Conservation (phyloP, 2,797 vertebrate species). For the Graptemys geographica region DNA sequence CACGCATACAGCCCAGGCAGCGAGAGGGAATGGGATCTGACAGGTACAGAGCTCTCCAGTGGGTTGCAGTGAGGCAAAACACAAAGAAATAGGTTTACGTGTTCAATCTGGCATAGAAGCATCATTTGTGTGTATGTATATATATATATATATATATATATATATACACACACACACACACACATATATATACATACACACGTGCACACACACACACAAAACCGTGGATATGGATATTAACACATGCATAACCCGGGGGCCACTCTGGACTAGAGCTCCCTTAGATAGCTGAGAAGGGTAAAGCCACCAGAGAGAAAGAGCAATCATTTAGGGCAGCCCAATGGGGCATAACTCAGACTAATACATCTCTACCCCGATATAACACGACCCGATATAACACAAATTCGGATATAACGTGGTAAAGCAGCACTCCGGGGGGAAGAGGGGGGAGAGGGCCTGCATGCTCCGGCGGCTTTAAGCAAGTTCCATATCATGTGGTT, state of each 20-base stretch:
- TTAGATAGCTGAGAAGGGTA: neutral
- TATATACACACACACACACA: too few species aligned
- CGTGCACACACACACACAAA: too few species aligned
- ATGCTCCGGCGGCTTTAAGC: too few species aligned
- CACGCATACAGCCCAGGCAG: neutral
- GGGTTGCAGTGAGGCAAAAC: neutral
- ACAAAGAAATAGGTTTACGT: neutral
- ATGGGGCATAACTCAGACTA: neutral
- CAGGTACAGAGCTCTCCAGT: accelerated
- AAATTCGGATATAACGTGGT: too few species aligned
- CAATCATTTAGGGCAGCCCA: neutral
- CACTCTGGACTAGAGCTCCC: neutral
- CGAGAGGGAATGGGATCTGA: neutral
- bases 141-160: neutral
- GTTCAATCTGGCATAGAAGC: neutral
- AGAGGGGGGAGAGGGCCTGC: too few species aligned
- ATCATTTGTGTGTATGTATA: neutral
- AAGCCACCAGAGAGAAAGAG: neutral
- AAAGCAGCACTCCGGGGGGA: too few species aligned
- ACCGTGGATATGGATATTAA: neutral
- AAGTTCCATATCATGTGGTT: too few species aligned
- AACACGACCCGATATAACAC: too few species aligned
- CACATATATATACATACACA: too few species aligned
- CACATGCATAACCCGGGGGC: neutral
- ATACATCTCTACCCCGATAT: too few species aligned